Base-by-base conservation (phyloP, 2,797 vertebrate species). In the Parotocinclus haroldoi region DNA sequence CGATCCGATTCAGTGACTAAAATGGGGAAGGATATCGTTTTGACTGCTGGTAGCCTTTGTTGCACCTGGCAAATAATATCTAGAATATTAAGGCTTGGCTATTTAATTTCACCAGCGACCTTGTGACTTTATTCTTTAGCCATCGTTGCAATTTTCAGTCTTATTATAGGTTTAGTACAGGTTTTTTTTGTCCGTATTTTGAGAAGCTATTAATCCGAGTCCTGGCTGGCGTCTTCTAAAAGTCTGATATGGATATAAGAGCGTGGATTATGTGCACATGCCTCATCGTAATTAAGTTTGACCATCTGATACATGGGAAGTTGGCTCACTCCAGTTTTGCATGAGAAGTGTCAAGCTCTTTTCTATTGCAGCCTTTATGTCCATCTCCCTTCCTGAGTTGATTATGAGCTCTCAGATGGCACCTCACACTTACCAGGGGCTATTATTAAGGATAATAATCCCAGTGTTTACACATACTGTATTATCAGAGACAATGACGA, bases 251-350 rank as follows among this genome's bases (percentile, higher is more conserved):
- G 55, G 67, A 77, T 73, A 74, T 73, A 68, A 55, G 57, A 19
- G 59, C 52, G 16, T 50, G 66, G 70, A 59, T 62, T 72, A 64
- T 51, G 14, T 54, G 17, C 7, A 54, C 50, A 63, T 71, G 37
- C 64, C 68, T 80, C 71, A 76, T 74, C 69, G 66, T 72, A 75
- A 78, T 76, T 76, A 65, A 64, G 57, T 75, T 64, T 62, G 66
- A 59, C 50, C 58, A 37, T 19, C 67, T 63, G 72, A 68, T 67
- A 55, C 18, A 19, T 58, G 37, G 60, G 56, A 52, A 60, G 68
- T 75, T 70, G 69, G 62, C 52, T 67, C 60, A 36, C 13, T 50
- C 38, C 46, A 39, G 7, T 16, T 66, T 58, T 57, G 40, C 71
- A 44, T 49, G 40, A 44, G 42, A 51, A 58, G 46, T 10, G 55